These are phyloP conservation scores for Crotalus tigris DNA, from an alignment of 2,113 vertebrate genomes.

Conservation along the genomic window DNA sequence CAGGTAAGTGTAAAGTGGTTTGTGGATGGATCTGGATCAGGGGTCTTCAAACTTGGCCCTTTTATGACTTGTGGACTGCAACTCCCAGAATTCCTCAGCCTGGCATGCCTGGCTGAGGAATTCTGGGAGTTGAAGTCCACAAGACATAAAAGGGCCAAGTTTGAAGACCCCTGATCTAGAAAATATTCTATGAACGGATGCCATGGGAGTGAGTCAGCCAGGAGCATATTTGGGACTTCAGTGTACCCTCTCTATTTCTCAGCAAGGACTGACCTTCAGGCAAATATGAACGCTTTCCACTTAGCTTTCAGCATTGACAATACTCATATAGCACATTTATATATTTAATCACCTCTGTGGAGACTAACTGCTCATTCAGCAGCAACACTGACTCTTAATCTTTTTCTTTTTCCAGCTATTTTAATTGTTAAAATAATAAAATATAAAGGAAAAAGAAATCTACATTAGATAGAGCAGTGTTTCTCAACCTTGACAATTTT, in stretches of 20 bases:
- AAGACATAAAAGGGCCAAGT: too few relatives aligned
- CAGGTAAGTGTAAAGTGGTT: conserved; percentile 29
- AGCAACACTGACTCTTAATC: not conserved
- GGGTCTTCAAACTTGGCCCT: not conserved
- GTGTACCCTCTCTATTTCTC: not conserved
- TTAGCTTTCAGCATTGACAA: not conserved
- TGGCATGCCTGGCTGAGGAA: too few relatives aligned
- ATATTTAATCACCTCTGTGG: not conserved
- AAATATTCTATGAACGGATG: not conserved
- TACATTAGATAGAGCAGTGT: not conserved
- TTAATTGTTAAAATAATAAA: not conserved
- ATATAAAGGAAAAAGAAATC: not conserved
- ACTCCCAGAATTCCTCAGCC: too few relatives aligned
- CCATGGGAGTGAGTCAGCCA: not conserved
- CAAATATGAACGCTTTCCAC: not conserved
- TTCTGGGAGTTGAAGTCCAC: too few relatives aligned
- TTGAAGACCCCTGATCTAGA: not conserved
- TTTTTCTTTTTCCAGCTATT: not conserved
- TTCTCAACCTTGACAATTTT: too few relatives aligned
- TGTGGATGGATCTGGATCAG: not conserved
- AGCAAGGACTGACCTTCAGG: too few relatives aligned
- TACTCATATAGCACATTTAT: not conserved
- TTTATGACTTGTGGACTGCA: too few relatives aligned
- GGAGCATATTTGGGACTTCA: not conserved
- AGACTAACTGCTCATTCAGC: not conserved